These are phyloP conservation scores for Tyria jacobaeae DNA, from an alignment of 2,888 invertebrate species.

Conservation along the genomic window DNA sequence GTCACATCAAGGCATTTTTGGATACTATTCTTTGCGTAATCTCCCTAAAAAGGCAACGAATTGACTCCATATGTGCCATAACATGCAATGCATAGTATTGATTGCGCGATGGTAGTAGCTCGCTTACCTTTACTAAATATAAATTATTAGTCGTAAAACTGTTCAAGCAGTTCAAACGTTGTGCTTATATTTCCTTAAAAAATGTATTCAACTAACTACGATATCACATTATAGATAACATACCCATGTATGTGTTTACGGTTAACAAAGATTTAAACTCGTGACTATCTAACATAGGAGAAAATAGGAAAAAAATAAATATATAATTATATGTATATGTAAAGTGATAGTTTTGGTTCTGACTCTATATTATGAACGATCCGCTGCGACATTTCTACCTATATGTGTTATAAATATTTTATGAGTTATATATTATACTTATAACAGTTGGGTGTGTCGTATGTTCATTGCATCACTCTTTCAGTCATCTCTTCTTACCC, in stretches of 20 bases:
- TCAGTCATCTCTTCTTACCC: background rate
- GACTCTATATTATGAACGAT: background rate
- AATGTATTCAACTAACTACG: no score
- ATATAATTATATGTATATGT: no score
- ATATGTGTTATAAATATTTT: conserved; percentile 12
- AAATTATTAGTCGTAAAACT: no score
- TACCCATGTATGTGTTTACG: background rate
- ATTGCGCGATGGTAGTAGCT: background rate
- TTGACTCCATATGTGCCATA: no score
- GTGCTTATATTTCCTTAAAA: no score
- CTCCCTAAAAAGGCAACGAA: background rate
- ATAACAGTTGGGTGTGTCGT: background rate
- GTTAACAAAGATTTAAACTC: background rate
- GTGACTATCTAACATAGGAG: no score
- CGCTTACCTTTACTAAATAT: no score
- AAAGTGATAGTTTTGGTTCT: no score
- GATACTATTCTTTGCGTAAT: background rate
- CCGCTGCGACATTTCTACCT: background rate
- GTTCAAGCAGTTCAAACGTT: no score
- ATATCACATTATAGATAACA: no score
- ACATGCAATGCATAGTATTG: no score
- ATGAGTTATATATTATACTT: conserved; percentile 11
- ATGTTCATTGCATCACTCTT: background rate
- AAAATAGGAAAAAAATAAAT: no score
- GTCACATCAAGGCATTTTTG: background rate